phyloP scores from a whole-genome alignment of 2,797 vertebrate genomes.

The Lutjanus campechanus region DNA sequence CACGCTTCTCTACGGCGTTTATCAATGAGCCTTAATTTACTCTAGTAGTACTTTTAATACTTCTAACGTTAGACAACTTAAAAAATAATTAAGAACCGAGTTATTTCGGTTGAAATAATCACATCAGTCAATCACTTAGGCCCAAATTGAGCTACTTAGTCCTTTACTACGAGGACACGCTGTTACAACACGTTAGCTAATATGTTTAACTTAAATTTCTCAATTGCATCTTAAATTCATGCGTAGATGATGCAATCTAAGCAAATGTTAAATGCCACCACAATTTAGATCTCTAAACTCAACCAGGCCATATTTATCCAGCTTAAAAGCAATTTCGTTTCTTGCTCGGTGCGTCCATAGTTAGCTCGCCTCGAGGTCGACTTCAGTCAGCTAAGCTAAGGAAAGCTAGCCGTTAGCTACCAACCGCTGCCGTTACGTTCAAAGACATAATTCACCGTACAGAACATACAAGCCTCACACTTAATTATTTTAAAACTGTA shows the following conservation, averaged over 20 bases:
- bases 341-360: no score
- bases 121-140: background rate
- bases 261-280: rapidly evolving
- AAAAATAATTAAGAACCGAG: background rate
- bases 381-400: conserved; percentile 18
- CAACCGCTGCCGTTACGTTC: no score
- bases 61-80: no score
- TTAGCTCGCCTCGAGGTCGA: conserved; percentile 56
- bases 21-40: no score
- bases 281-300: rapidly evolving
- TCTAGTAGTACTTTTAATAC: background rate
- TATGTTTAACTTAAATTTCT: background rate
- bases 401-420: background rate
- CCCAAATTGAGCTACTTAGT: conserved; percentile 8
- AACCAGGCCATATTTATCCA: rapidly evolving
- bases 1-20: no score
- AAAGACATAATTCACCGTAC: background rate
- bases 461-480: rapidly evolving
- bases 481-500: rapidly evolving
- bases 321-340: background rate
- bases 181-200: background rate
- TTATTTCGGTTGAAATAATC: background rate
- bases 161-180: background rate
- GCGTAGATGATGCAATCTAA: background rate
- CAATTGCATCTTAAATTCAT: no score